phyloP scores from a whole-genome alignment of 2,797 vertebrate species.

The Lateolabrax maculatus region DNA sequence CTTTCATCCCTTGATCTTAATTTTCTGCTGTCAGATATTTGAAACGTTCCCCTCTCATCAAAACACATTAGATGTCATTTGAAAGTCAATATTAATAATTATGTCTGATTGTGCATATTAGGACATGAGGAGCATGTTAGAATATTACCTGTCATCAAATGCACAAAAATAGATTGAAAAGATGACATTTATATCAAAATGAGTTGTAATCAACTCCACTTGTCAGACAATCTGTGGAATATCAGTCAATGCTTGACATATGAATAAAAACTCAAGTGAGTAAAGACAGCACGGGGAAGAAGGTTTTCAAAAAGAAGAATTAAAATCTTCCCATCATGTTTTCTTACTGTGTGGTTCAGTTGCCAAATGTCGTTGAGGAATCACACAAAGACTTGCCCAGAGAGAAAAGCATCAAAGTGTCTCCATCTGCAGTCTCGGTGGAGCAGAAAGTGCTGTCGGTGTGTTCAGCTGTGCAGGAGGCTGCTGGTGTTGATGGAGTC shows the following conservation, averaged over 20 bases:
- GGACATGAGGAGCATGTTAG: conserved; percentile 55
- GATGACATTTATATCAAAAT: not conserved
- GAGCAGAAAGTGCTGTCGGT: conserved; percentile 41
- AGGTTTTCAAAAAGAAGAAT: too few species aligned
- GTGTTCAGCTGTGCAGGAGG: conserved; percentile 37
- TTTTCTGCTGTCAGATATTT: conserved; percentile 71
- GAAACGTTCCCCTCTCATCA: conserved; percentile 66
- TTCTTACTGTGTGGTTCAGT: not conserved
- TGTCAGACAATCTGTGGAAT: not conserved
- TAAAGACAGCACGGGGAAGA: too few species aligned
- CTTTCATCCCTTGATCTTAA: conserved; percentile 66
- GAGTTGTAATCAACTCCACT: not conserved
- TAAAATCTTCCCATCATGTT: too few species aligned
- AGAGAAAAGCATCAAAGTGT: conserved; percentile 30
- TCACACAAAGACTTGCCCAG: not conserved
- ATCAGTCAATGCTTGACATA: too few species aligned
- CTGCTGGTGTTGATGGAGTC: conserved; percentile 49
- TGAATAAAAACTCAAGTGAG: too few species aligned
- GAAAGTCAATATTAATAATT: conserved; percentile 73
- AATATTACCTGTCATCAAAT: conserved; percentile 72
- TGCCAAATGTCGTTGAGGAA: not conserved
- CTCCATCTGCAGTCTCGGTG: conserved; percentile 25
- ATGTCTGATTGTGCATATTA: conserved; percentile 67
- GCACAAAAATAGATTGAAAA: not conserved
- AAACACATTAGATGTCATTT: conserved; percentile 73